phyloP scores from a whole-genome alignment of 2,113 vertebrate genomes.

The Tyto alba region DNA sequence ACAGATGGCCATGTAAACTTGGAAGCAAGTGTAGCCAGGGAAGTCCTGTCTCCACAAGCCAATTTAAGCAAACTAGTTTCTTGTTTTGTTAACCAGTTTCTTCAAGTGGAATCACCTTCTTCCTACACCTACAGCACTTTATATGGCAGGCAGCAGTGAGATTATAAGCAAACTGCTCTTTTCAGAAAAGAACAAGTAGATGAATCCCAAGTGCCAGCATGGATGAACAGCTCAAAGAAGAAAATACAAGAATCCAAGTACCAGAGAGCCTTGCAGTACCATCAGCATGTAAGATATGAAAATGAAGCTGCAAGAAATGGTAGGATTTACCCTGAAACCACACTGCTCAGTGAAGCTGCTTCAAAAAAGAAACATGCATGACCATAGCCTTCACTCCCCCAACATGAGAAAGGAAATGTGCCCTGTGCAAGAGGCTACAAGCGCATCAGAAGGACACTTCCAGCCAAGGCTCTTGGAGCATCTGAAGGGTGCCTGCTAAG shows the following conservation, averaged over 20 bases:
- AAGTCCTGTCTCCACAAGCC: neutral
- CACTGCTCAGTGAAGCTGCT: neutral
- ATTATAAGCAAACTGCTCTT: neutral
- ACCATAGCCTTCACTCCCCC: neutral
- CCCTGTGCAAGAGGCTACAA: neutral
- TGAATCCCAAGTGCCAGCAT: neutral
- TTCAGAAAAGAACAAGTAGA: neutral
- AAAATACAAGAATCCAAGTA: neutral
- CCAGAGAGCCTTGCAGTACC: neutral
- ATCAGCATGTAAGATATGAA: neutral
- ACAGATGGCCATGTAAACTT: neutral
- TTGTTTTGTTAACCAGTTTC: neutral
- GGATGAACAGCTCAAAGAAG: neutral
- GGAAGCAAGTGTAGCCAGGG: neutral
- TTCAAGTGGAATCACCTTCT: neutral
- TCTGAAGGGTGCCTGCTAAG: neutral
- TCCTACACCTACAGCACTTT: neutral
- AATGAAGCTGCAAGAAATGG: neutral
- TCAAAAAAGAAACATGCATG: neutral
- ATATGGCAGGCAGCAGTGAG: neutral
- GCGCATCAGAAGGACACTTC: neutral
- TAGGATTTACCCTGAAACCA: neutral
- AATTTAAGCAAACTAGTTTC: neutral
- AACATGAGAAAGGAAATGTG: neutral
- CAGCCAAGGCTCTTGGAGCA: neutral